Conservation (phyloP, 2,113 vertebrate genomes). For the Eulemur macaco region DNA sequence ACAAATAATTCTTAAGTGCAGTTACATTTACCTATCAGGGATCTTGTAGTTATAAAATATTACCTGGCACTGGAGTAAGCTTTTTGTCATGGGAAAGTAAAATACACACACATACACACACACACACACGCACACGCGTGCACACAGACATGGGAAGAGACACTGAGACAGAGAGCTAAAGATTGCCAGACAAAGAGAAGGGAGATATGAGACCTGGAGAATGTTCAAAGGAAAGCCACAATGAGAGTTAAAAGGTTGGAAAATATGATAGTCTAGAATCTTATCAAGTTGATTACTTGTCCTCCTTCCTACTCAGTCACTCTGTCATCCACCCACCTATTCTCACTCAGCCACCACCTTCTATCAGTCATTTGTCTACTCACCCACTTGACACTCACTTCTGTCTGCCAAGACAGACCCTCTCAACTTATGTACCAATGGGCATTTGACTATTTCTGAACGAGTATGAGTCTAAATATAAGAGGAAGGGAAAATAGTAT, state of each 20-base stretch:
- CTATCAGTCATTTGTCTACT: slow-evolving; percentile 46
- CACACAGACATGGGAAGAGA: not conserved
- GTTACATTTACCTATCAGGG: slow-evolving; percentile 10
- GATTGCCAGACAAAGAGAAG: not conserved
- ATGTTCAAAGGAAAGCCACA: slow-evolving; percentile 62
- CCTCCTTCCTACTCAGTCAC: slow-evolving; percentile 42
- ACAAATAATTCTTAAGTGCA: slow-evolving; percentile 45
- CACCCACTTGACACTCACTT: slow-evolving; percentile 60
- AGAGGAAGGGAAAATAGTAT: slow-evolving; percentile 37
- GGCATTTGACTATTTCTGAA: slow-evolving; percentile 47
- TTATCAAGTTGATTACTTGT: slow-evolving; percentile 50
- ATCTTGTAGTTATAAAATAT: slow-evolving; percentile 57
- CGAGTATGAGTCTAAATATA: not conserved
- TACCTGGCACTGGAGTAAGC: not conserved
- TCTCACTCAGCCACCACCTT: slow-evolving; percentile 52
- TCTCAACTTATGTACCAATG: slow-evolving; percentile 41
- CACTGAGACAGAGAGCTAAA: not conserved
- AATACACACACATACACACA: not conserved
- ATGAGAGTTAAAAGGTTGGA: slow-evolving; percentile 52
- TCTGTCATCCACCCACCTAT: slow-evolving; percentile 51
- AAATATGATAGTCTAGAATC: slow-evolving; percentile 64
- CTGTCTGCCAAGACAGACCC: slow-evolving; percentile 47
- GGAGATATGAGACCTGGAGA: slow-evolving; percentile 48
- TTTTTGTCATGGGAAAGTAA: slow-evolving; percentile 25
- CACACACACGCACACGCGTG: not conserved